Conservation (phyloP, 2,113 vertebrate species). For the Syngnathus floridae region DNA sequence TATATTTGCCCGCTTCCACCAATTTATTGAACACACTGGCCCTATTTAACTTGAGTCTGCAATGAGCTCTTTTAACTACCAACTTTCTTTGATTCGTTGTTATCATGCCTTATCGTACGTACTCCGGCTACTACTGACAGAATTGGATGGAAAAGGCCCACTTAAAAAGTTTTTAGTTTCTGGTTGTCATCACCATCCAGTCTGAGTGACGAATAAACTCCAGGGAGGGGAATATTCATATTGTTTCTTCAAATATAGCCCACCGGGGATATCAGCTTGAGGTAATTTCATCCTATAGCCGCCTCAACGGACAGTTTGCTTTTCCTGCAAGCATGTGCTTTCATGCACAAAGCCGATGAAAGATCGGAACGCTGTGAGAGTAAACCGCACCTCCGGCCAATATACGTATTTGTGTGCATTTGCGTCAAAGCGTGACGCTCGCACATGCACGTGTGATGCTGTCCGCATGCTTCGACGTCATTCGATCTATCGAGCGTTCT, state of each 20-base stretch:
- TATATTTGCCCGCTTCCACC: neutral
- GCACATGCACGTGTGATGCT: neutral
- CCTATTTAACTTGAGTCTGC: neutral
- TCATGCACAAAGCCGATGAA: slow-evolving; percentile 54
- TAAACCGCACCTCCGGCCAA: slow-evolving; percentile 22
- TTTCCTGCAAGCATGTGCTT: slow-evolving; percentile 41
- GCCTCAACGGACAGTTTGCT: slow-evolving; percentile 14
- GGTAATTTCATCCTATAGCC: slow-evolving; percentile 10
- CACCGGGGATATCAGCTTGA: slow-evolving; percentile 28
- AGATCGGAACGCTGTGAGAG: slow-evolving; percentile 34
- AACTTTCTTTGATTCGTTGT: no score
- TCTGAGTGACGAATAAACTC: neutral
- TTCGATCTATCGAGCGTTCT: neutral
- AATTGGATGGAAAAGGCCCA: no score
- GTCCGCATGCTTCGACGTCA: neutral
- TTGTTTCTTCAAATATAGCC: neutral
- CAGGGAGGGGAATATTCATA: slow-evolving; percentile 21
- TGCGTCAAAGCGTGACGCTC: slow-evolving; percentile 9
- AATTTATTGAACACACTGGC: neutral
- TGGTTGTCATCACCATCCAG: neutral
- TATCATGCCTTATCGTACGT: no score
- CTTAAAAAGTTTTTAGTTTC: no score
- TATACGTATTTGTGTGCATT: slow-evolving; percentile 11
- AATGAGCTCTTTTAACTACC: neutral
- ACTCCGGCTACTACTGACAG: no score